These are phyloP conservation scores for Phoenoteleia sp. DNA, from an alignment of 2,888 invertebrate genomes.

Conservation along the genomic window DNA sequence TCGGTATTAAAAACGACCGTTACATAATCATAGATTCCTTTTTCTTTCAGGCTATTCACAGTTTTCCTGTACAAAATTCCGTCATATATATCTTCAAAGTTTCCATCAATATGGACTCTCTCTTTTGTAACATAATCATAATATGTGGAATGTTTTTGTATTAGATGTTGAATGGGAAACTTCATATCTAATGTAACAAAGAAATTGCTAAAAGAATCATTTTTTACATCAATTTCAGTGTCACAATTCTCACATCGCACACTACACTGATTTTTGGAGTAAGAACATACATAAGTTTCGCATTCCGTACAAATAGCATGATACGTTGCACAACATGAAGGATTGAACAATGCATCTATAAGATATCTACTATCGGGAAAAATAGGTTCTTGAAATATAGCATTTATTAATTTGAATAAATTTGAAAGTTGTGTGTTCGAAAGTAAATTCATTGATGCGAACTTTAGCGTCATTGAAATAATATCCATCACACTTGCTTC, in stretches of 20 bases:
- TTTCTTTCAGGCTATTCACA: neutral
- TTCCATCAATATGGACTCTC: neutral
- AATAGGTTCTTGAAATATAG: constrained; percentile 16
- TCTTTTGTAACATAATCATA: neutral
- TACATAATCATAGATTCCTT: neutral
- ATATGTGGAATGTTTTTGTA: neutral
- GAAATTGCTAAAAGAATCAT: constrained; percentile 4
- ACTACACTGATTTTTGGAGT: neutral
- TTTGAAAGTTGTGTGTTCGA: neutral
- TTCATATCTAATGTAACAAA: constrained; percentile 12
- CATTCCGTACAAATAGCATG: constrained; percentile 23
- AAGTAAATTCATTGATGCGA: constrained; percentile 1
- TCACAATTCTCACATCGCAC: constrained; percentile 9
- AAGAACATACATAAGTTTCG: constrained; percentile 1
- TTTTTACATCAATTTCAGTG: neutral
- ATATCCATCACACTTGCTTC: constrained; percentile 7
- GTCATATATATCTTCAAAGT: constrained; percentile 23
- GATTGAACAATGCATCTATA: constrained; percentile 3
- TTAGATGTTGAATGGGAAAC: neutral
- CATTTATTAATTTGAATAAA: constrained; percentile 26
- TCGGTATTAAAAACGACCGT: constrained; percentile 4
- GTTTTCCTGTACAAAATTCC: constrained; percentile 9
- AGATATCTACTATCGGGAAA: constrained; percentile 17
- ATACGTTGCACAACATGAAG: neutral
- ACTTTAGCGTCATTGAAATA: constrained; percentile 8